A percentile compares a stretch with the other conserved stretches of the same genome.
These are phyloP conservation scores for Sycophila sp. DNA, from an alignment of 1,140 invertebrate species.

Conservation along the genomic window DNA sequence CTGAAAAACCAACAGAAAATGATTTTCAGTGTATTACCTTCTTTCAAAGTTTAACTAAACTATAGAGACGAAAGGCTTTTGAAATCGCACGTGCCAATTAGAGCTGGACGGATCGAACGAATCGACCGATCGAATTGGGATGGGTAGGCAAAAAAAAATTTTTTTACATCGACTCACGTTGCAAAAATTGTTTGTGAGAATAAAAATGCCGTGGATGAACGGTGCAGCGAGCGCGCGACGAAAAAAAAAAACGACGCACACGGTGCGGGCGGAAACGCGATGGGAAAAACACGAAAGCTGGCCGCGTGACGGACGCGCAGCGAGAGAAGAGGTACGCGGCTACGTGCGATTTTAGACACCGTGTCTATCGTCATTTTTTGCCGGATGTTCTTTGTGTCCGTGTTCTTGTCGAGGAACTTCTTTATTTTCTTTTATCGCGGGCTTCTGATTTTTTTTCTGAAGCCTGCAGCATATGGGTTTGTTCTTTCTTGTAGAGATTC, in stretches of 20 bases:
- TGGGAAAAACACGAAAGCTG: not conserved
- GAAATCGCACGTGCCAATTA: conserved; percentile 12
- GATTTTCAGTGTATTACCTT: too few species aligned
- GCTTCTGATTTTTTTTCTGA: too few species aligned
- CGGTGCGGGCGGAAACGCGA: not conserved
- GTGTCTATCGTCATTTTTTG: too few species aligned
- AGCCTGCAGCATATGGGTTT: too few species aligned
- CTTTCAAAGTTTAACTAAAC: not conserved
- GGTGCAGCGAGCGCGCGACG: too few species aligned
- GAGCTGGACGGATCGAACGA: not conserved
- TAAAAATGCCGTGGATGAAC: conserved; percentile 10
- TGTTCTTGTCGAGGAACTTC: too few species aligned
- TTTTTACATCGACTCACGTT: not conserved
- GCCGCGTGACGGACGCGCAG: not conserved
- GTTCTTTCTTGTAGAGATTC: too few species aligned
- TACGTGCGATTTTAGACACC: too few species aligned
- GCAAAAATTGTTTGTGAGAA: not conserved
- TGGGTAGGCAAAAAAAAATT: not conserved
- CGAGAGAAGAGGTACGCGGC: not conserved
- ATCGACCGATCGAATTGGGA: not conserved
- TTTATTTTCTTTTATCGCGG: too few species aligned
- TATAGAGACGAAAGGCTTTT: not conserved
- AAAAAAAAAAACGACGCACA: conserved; percentile 5
- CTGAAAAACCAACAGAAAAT: too few species aligned
- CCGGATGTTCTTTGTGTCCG: too few species aligned